Evolutionary conservation across 2,113 vertebrate genomes (phyloP).

Genomic region (Otus sunia): DNA sequence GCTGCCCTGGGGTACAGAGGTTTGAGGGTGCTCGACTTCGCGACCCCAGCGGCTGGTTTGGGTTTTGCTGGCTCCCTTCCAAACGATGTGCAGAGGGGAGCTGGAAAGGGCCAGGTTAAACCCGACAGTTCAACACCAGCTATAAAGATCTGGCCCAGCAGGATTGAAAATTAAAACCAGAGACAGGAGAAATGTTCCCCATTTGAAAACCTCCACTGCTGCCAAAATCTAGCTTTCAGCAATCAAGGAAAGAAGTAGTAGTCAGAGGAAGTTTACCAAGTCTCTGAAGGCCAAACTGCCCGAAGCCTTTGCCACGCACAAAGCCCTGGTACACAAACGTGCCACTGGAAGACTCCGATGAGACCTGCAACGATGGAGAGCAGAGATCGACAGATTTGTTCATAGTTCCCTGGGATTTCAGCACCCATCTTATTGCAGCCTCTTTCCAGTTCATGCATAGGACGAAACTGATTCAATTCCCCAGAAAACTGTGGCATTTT

Average conservation of each 20-base stretch:
- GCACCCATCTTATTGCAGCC: not conserved
- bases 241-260: accelerated
- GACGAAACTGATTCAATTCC: not conserved
- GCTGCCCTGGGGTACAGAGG: not conserved
- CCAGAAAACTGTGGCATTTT: not conserved
- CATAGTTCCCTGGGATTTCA: not conserved
- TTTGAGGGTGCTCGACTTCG: not conserved
- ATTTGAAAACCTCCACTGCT: not conserved
- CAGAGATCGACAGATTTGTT: not conserved
- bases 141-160: not conserved
- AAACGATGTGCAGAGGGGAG: accelerated
- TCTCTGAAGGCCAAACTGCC: constrained; percentile 97
- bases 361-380: constrained; percentile 77
- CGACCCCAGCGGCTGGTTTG: not conserved
- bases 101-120: not conserved
- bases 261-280: constrained; percentile 79
- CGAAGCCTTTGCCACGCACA: constrained; percentile 94
- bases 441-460: not conserved
- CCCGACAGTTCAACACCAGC: not conserved
- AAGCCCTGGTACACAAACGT: constrained; percentile 98
- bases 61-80: not conserved
- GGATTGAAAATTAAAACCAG: accelerated
- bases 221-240: not conserved
- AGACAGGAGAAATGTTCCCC: not conserved
- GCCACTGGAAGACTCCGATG: constrained; percentile 88